Conservation (phyloP, 2,888 invertebrate genomes). For the Glomeris marginata region DNA sequence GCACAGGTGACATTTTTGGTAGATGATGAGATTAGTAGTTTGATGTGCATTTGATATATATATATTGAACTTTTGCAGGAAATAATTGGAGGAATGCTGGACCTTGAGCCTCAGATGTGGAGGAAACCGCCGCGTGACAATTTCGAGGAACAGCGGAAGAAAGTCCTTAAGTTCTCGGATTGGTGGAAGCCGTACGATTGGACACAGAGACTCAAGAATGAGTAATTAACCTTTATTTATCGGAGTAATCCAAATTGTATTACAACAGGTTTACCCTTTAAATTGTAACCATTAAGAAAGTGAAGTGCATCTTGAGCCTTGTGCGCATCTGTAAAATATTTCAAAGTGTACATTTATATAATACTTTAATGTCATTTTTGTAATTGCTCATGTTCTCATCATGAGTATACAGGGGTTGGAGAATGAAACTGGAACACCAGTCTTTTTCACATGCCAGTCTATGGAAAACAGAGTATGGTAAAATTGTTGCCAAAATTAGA, state of each 20-base stretch:
- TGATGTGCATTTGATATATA: too few species aligned
- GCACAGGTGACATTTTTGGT: constrained; percentile 49
- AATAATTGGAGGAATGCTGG: constrained; percentile 88
- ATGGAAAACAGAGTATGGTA: too few species aligned
- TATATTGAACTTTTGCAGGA: constrained; percentile 36
- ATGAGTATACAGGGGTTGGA: too few species aligned
- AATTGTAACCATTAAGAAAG: constrained; percentile 10
- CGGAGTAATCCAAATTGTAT: constrained; percentile 4
- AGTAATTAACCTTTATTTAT: not conserved
- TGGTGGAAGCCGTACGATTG: constrained; percentile 41
- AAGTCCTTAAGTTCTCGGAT: constrained; percentile 55
- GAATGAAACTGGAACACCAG: too few species aligned
- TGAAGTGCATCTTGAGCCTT: constrained; percentile 10
- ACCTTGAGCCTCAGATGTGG: constrained; percentile 72
- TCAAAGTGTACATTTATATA: too few species aligned
- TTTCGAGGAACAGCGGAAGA: constrained; percentile 56
- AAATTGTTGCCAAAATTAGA: too few species aligned
- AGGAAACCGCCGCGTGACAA: constrained; percentile 60
- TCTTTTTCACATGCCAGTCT: too few species aligned
- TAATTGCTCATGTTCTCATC: too few species aligned
- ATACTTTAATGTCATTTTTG: too few species aligned
- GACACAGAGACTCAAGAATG: constrained; percentile 6
- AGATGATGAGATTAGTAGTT: too few species aligned
- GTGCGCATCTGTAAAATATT: constrained; percentile 1
- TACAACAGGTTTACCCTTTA: constrained; percentile 11